A percentile compares a stretch with the other conserved stretches of the same genome.
Conservation (phyloP, 2,888 invertebrate genomes). For the Teinopalpus imperialis region DNA sequence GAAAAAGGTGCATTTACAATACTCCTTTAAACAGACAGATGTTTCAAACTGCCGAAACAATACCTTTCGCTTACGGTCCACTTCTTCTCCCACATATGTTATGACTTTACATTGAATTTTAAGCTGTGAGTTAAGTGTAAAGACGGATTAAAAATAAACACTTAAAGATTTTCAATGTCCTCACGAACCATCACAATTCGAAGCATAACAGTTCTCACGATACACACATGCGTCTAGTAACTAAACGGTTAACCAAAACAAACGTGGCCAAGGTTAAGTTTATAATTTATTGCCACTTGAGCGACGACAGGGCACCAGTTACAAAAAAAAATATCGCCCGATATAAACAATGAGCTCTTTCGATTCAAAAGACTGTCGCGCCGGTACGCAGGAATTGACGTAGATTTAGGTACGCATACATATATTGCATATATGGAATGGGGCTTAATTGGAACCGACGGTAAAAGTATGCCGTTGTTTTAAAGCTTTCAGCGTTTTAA, state of each 20-base stretch:
- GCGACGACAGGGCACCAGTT: conserved; percentile 57
- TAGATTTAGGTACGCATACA: conserved; percentile 28
- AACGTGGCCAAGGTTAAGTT: conserved; percentile 73
- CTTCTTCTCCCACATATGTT: not conserved
- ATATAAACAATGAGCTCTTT: conserved; percentile 62
- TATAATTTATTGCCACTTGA: conserved; percentile 76
- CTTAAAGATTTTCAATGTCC: conserved; percentile 27
- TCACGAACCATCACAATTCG: conserved; percentile 40
- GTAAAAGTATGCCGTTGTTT: conserved; percentile 35
- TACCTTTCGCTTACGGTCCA: not conserved
- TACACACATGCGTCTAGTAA: conserved; percentile 58
- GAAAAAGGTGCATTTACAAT: not conserved
- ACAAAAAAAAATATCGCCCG: conserved; percentile 51
- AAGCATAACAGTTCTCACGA: conserved; percentile 63
- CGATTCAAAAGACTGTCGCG: conserved; percentile 29
- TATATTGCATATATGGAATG: conserved; percentile 33
- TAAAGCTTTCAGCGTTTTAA: conserved; percentile 26
- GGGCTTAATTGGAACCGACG: conserved; percentile 40
- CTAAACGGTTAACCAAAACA: conserved; percentile 68
- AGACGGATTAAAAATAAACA: conserved; percentile 22
- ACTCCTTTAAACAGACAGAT: not conserved
- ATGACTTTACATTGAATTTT: not conserved
- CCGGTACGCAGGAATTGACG: conserved; percentile 23
- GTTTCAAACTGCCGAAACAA: not conserved
- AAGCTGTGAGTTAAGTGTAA: conserved; percentile 7